Conservation (phyloP, 2,797 vertebrate genomes). For the Molossus alvarezi region DNA sequence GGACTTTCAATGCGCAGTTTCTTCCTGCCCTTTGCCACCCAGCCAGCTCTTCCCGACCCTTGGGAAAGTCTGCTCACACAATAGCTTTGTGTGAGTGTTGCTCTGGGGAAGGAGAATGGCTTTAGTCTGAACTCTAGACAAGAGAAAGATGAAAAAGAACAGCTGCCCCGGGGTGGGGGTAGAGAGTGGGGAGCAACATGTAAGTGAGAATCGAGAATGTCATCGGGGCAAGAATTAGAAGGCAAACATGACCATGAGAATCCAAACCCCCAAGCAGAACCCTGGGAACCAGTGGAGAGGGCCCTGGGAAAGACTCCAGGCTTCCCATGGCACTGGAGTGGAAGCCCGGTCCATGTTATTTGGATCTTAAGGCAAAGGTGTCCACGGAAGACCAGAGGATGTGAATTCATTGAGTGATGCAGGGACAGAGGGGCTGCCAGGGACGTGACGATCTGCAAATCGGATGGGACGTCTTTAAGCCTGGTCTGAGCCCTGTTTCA, state of each 20-base stretch:
- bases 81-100: conserved; percentile 60
- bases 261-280: background rate
- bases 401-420: background rate
- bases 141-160: conserved; percentile 5
- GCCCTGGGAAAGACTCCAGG: background rate
- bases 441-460: background rate
- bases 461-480: background rate
- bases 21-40: conserved; percentile 27
- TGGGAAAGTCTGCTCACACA: conserved; percentile 72
- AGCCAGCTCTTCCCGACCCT: conserved; percentile 45
- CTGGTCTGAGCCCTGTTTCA: background rate
- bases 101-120: conserved; percentile 12
- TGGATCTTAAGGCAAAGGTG: background rate
- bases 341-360: background rate
- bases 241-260: background rate
- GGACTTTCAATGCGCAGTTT: conserved; percentile 11
- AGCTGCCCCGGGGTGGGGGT: background rate
- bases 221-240: background rate
- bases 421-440: background rate
- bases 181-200: background rate
- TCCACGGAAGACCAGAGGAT: background rate
- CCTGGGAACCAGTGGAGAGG: background rate
- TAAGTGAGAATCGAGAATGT: conserved; percentile 33
- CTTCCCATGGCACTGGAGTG: background rate
- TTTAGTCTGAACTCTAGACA: conserved; percentile 24